Percentiles rank a stretch among this genome's conserved stretches.
Conservation (phyloP, 2,888 invertebrate genomes). For the Ornithoptera priamus region DNA sequence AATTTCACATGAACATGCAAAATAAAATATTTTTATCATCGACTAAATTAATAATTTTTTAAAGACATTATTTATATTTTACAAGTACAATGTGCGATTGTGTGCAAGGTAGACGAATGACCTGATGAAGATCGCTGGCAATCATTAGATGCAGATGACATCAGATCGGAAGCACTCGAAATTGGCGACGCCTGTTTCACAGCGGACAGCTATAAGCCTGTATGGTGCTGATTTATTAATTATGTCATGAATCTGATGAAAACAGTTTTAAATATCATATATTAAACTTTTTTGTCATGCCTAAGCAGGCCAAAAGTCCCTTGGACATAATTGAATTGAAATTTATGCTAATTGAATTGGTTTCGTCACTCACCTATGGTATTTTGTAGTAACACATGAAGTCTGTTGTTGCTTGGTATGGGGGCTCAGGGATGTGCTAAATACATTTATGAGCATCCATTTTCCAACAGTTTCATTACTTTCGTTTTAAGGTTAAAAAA, state of each 20-base stretch:
- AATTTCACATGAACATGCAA: neutral
- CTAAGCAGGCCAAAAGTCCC: conserved; percentile 11
- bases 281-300: neutral
- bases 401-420: conserved; percentile 11
- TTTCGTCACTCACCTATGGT: conserved; percentile 21
- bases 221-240: too few relatives aligned
- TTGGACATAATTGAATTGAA: conserved; percentile 22
- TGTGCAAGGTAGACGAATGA: too few relatives aligned
- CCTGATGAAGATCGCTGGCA: too few relatives aligned
- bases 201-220: too few relatives aligned
- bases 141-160: too few relatives aligned
- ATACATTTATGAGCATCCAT: conserved; percentile 11
- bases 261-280: neutral
- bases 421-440: conserved; percentile 24
- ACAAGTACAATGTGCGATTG: too few relatives aligned
- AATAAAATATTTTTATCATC: neutral
- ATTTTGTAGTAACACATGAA: conserved; percentile 15
- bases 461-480: neutral
- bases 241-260: neutral
- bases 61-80: too few relatives aligned
- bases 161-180: too few relatives aligned
- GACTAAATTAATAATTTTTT: too few relatives aligned
- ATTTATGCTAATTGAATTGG: conserved; percentile 25
- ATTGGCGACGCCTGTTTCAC: too few relatives aligned
- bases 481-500: neutral